Evolutionary conservation across 2,888 invertebrate species (phyloP).

Genomic region (Luperina nickerlii): DNA sequence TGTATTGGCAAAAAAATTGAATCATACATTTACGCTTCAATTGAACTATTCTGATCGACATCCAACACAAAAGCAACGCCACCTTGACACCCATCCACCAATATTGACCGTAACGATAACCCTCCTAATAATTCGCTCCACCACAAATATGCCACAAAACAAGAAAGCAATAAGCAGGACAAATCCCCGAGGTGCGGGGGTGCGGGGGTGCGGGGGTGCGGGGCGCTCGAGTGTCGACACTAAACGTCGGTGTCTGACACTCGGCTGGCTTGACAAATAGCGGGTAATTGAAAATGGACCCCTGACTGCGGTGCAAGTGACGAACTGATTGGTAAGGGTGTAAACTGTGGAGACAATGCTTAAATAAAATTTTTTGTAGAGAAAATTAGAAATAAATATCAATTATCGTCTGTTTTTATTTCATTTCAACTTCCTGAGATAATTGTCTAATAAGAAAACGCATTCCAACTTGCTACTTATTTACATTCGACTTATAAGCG

Average conservation of each 20-base stretch:
- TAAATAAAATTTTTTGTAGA: not conserved
- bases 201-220: conserved; percentile 41
- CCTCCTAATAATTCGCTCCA: conserved; percentile 45
- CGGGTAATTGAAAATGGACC: conserved; percentile 86
- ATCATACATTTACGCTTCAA: not conserved
- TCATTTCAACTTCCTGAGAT: too few relatives aligned
- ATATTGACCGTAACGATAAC: conserved; percentile 54
- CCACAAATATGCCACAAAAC: conserved; percentile 59
- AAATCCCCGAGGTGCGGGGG: conserved; percentile 63
- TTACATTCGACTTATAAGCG: too few relatives aligned
- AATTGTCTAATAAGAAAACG: too few relatives aligned
- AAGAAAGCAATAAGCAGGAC: conserved; percentile 64
- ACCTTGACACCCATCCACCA: conserved; percentile 35
- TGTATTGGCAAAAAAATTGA: not conserved
- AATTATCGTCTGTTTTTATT: too few relatives aligned
- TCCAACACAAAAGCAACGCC: conserved; percentile 17
- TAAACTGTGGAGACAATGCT: not conserved
- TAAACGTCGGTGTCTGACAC: conserved; percentile 76
- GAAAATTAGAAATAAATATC: not conserved
- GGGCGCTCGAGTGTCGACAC: conserved; percentile 66
- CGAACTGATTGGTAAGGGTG: conserved; percentile 26
- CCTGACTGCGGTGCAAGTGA: conserved; percentile 65
- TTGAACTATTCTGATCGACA: not conserved
- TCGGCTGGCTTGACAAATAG: conserved; percentile 79
- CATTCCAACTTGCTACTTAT: too few relatives aligned